Conservation (phyloP, 2,113 vertebrate species). For the Ibidorhyncha struthersii region DNA sequence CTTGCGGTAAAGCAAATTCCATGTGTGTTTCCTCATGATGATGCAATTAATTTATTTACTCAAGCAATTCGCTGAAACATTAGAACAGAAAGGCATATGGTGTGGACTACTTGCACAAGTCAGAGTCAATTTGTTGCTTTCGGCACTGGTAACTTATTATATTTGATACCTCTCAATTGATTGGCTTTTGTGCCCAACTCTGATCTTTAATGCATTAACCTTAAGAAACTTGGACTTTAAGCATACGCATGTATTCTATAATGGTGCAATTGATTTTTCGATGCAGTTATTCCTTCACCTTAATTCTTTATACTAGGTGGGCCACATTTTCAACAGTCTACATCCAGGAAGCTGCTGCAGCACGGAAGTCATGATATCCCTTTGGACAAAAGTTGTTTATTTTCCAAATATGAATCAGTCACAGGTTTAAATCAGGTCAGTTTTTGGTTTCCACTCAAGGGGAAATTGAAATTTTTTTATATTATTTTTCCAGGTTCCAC, state of each 20-base stretch:
- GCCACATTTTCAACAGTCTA: background rate
- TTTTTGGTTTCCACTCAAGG: background rate
- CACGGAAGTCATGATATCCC: background rate
- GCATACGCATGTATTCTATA: background rate
- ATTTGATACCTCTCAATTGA: background rate
- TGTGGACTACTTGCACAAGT: background rate
- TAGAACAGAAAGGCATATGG: background rate
- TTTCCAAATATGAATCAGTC: background rate
- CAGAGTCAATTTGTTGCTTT: slow-evolving; percentile 16
- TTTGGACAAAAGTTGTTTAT: background rate
- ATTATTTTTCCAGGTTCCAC: background rate
- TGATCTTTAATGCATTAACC: background rate
- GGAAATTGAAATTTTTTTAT: background rate
- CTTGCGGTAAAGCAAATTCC: slow-evolving; percentile 3
- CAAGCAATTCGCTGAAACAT: background rate
- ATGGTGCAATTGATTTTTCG: background rate
- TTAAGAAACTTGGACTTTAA: background rate
- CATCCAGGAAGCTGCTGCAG: background rate
- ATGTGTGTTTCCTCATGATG: background rate
- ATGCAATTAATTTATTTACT: slow-evolving; percentile 27
- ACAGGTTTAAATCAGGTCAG: background rate
- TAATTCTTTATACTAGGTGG: background rate
- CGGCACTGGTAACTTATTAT: background rate
- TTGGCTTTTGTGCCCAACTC: background rate
- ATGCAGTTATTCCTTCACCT: background rate